Conservation (phyloP, 2,113 vertebrate species). For the Chinchilla lanigera region DNA sequence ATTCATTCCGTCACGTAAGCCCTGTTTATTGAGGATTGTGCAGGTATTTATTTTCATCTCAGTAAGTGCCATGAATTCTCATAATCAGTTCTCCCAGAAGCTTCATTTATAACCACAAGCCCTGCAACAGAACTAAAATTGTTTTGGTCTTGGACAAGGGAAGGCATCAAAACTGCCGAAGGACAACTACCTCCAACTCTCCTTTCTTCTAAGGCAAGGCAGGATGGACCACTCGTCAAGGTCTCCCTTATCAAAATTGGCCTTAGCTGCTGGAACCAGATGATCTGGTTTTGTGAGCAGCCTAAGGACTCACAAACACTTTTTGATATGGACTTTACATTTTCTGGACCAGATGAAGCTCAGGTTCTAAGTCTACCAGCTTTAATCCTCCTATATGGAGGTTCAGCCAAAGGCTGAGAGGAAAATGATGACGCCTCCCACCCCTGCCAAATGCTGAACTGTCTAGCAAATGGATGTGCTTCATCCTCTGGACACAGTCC, state of each 20-base stretch:
- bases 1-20: neutral
- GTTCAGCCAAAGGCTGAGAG: constrained; percentile 32
- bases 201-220: neutral
- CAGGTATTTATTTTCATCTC: constrained; percentile 45
- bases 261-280: neutral
- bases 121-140: neutral
- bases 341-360: constrained; percentile 31
- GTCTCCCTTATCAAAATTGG: neutral
- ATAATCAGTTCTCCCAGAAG: neutral
- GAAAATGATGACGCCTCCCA: neutral
- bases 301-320: neutral
- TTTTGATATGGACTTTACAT: constrained; percentile 1
- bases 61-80: neutral
- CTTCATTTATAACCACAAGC: constrained; percentile 22
- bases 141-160: neutral
- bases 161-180: neutral
- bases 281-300: neutral
- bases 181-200: neutral
- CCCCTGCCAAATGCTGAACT: neutral
- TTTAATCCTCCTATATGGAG: neutral
- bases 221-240: neutral
- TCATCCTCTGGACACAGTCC: neutral
- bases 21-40: neutral
- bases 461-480: constrained; percentile 16
- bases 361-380: neutral